Conservation (phyloP, 2,888 invertebrate genomes). For the Sminthurides aquaticus region DNA sequence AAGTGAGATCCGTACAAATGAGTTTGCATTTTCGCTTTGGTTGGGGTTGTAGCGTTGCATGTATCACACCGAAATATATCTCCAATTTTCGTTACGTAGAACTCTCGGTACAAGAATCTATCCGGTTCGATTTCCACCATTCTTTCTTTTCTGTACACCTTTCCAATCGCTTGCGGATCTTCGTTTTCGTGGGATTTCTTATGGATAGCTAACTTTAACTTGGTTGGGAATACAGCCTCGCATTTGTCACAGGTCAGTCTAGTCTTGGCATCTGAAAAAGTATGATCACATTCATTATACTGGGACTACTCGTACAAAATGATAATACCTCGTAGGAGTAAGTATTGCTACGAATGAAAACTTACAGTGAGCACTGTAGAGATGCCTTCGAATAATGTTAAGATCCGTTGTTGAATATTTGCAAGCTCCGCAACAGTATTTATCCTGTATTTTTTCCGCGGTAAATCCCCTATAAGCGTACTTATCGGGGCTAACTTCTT, state of each 20-base stretch:
- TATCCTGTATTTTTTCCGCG: background rate
- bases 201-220: background rate
- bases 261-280: constrained; percentile 2
- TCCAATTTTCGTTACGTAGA: background rate
- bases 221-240: background rate
- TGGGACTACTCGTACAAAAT: no score
- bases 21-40: background rate
- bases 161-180: background rate
- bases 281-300: no score
- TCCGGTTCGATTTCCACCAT: background rate
- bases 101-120: background rate
- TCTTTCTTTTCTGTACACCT: background rate
- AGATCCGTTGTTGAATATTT: background rate
- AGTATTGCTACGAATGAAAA: background rate
- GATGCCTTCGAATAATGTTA: background rate
- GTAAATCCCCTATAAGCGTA: background rate
- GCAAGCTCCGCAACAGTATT: background rate
- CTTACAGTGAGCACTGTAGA: constrained; percentile 4
- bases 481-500: background rate
- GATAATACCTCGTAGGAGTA: no score
- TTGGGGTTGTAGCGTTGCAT: background rate
- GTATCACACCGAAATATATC: background rate
- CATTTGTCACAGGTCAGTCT: constrained; percentile 2
- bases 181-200: background rate
- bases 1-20: constrained; percentile 1